These are phyloP conservation scores for Helleia helle DNA, from an alignment of 2,888 invertebrate species.

Conservation along the genomic window DNA sequence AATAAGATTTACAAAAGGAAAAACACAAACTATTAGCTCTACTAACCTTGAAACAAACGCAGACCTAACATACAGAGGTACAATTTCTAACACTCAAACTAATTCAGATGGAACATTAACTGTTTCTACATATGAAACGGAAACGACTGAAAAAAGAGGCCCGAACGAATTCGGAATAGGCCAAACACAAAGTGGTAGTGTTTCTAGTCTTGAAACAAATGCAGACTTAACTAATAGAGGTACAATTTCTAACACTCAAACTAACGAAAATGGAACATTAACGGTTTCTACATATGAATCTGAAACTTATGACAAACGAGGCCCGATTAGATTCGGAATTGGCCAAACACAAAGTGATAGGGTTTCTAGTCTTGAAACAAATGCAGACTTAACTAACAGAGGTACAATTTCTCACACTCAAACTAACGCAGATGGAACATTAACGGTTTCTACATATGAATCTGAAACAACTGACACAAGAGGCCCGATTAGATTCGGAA, in stretches of 20 bases:
- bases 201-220: too few species aligned
- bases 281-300: not conserved
- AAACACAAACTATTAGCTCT: too few species aligned
- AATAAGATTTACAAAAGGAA: too few species aligned
- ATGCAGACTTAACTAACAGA: not conserved
- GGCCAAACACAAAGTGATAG: too few species aligned
- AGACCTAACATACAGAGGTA: too few species aligned
- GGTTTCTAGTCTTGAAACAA: not conserved
- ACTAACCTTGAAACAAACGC: too few species aligned
- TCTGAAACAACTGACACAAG: not conserved
- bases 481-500: not conserved
- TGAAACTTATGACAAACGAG: not conserved
- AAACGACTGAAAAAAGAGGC: not conserved
- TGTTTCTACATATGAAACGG: conserved; percentile 2
- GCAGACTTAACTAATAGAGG: not conserved
- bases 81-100: too few species aligned
- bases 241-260: not conserved
- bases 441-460: not conserved
- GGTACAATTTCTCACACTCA: not conserved
- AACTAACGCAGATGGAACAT: not conserved
- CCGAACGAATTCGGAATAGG: not conserved
- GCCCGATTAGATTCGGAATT: not conserved
- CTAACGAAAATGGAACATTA: not conserved
- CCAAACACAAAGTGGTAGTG: too few species aligned
- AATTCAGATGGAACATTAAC: too few species aligned